Evolutionary conservation across 1,140 invertebrate genomes (phyloP).

Genomic region (Drosophila erecta): DNA sequence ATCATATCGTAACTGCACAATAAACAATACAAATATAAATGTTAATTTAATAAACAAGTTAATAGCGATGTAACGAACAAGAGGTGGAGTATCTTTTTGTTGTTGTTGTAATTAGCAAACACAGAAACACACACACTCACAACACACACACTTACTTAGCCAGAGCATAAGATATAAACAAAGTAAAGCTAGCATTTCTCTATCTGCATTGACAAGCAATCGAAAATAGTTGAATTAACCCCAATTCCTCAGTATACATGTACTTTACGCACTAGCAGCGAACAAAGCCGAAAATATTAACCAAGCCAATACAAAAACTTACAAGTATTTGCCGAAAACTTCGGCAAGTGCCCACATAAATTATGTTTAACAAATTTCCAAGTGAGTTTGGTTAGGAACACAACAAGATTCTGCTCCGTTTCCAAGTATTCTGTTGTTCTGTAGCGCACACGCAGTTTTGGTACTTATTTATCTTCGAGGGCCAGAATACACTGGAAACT

Average conservation of each 20-base stretch:
- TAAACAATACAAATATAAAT: slow-evolving; percentile 49
- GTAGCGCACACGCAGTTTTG: slow-evolving; percentile 22
- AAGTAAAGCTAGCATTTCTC: slow-evolving; percentile 55
- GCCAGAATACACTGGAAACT: slow-evolving; percentile 24
- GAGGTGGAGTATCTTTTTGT: slow-evolving; percentile 42
- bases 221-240: slow-evolving; percentile 46
- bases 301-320: slow-evolving; percentile 11
- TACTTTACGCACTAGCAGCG: slow-evolving; percentile 24
- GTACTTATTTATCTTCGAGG: slow-evolving; percentile 46
- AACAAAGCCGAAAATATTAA: slow-evolving; percentile 34
- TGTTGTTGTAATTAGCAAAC: slow-evolving; percentile 69
- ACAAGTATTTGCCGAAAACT: slow-evolving; percentile 44
- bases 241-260: slow-evolving; percentile 23
- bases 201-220: slow-evolving; percentile 24
- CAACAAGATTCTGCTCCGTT: slow-evolving; percentile 27
- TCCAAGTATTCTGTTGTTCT: slow-evolving; percentile 40
- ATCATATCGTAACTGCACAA: slow-evolving; percentile 74
- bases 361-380: slow-evolving; percentile 36
- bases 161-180: slow-evolving; percentile 26
- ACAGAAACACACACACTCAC: slow-evolving; percentile 31
- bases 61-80: slow-evolving; percentile 3
- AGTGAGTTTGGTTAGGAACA: slow-evolving; percentile 21
- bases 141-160: slow-evolving; percentile 32
- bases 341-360: slow-evolving; percentile 20
- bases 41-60: slow-evolving; percentile 41